Evolutionary conservation across 1,140 invertebrate species (phyloP), one percentile per base, ranked within the genome.

Genomic region (Drosophila miranda): DNA sequence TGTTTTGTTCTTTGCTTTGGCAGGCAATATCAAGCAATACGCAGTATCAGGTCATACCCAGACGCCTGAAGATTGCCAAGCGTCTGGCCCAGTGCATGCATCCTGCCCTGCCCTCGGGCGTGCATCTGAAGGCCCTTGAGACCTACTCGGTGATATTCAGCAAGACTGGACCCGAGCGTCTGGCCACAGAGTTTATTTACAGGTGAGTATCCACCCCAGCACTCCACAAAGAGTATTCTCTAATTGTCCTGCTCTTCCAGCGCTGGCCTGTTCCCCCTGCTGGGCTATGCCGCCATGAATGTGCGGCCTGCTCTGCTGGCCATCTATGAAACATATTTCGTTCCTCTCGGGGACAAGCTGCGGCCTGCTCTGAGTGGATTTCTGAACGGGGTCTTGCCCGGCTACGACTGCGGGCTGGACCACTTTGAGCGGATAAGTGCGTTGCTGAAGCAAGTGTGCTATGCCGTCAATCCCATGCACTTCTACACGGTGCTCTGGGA

Each of bases 81-180:
- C 93, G 98, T 75, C 92, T 99, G 61, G 96, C 97, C 53, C 98
- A 99, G 93, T 99, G 98, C 91, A 95, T 99, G 93, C 98, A 99
- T 93, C 97, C 97, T 46, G 96, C 95, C 34, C 92, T 99, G 58
- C 98, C 98, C 43, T 95, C 95, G 66, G 97, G 96, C 59, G 98
- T 99, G 21, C 98, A 99, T 92, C 91, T 98, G 28, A 98, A 98
- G 92, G 97, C 97, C 21, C 91, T 99, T 38, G 98, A 99, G 92
- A 98, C 96, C 0, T 99, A 98, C 91, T 96, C 97, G 80, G 95
- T 97, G 66, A 97, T 98, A 86, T 98, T 99, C 92, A 96, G 96
- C 90, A 96, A 95, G 80, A 97, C 98, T 92, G 97, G 97, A 49
- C 95, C 95, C 41, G 95, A 95, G 79, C 93, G 96, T 68, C 92